Evolutionary conservation across 2,888 invertebrate species (phyloP), one percentile per base, ranked within the genome.

Genomic region (Meta bourneti): DNA sequence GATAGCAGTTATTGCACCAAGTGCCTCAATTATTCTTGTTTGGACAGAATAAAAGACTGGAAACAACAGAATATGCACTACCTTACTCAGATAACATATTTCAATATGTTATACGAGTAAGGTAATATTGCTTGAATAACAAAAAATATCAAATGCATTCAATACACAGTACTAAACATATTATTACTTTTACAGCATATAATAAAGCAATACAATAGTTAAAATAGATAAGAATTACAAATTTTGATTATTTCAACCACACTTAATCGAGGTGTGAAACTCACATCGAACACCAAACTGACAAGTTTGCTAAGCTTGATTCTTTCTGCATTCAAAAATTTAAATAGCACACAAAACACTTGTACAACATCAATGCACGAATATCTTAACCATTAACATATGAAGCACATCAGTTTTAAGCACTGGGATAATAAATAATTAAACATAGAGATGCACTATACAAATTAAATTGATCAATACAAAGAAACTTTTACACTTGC

Each of bases 171-270:
- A 61, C 13, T 11, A 61, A 61, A 13, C 13, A 61, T 61, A 1
- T 1, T 11, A 61, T 9, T 61, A 11, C 61, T 13, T 61, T 9
- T 61, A 13, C 34, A 34, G 34, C 34, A 34, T 34, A 61, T 61
- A 13, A 61, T 13, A 61, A 61, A 61, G 9, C 9, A 13, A 1
- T 11, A 9, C 11, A 61, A 13, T 61, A 11, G 13, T 61, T 13
- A 9, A 61, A 61, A 61, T 11, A 9, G 11, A 61, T 11, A 61
- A 79, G 13, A 19, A 54, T 7, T 13, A 20, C 54, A 79, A 54
- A 79, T 79, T 79, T 79, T 79, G 79, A 79, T 79, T 79, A 79
- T n/a, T 52, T 79, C 52, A 61, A 61, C 11, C 61, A 20, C 54
- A 13, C 19, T 61, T 79, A 13, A 48, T 49, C 4, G 20, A 54